Conservation (phyloP, 2,113 vertebrate genomes). For the Eretmochelys imbricata region DNA sequence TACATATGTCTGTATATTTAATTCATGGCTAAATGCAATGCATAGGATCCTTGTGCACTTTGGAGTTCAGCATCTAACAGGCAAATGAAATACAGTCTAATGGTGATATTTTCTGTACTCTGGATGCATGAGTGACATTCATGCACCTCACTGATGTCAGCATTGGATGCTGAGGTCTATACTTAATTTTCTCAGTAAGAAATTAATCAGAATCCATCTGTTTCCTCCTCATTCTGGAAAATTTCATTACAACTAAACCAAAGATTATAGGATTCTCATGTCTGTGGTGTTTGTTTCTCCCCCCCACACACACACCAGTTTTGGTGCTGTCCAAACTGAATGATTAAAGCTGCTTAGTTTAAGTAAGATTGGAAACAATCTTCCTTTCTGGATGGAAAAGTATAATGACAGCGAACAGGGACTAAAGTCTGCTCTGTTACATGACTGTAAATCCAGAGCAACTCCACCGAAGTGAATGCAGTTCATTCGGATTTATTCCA, state of each 20-base stretch:
- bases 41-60: slow-evolving; percentile 52
- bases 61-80: slow-evolving; percentile 67
- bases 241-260: slow-evolving; percentile 84
- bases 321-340: slow-evolving; percentile 72
- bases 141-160: slow-evolving; percentile 72
- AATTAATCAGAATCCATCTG: slow-evolving; percentile 87
- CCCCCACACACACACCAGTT: slow-evolving; percentile 50
- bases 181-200: slow-evolving; percentile 68
- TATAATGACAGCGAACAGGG: slow-evolving; percentile 73
- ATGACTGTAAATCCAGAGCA: slow-evolving; percentile 57
- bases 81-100: slow-evolving; percentile 61
- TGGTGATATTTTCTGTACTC: slow-evolving; percentile 66
- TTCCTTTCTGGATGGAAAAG: slow-evolving; percentile 72
- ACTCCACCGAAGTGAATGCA: neutral
- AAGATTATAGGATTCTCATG: slow-evolving; percentile 82
- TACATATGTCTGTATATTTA: slow-evolving; percentile 71
- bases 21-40: slow-evolving; percentile 61
- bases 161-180: slow-evolving; percentile 72
- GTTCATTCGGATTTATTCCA: neutral
- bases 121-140: slow-evolving; percentile 67
- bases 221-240: slow-evolving; percentile 79
- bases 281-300: slow-evolving; percentile 24
- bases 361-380: slow-evolving; percentile 80
- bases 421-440: slow-evolving; percentile 68
- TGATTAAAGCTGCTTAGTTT: slow-evolving; percentile 84